Conservation (phyloP, 1,140 invertebrate species). For the Myzus persicae region DNA sequence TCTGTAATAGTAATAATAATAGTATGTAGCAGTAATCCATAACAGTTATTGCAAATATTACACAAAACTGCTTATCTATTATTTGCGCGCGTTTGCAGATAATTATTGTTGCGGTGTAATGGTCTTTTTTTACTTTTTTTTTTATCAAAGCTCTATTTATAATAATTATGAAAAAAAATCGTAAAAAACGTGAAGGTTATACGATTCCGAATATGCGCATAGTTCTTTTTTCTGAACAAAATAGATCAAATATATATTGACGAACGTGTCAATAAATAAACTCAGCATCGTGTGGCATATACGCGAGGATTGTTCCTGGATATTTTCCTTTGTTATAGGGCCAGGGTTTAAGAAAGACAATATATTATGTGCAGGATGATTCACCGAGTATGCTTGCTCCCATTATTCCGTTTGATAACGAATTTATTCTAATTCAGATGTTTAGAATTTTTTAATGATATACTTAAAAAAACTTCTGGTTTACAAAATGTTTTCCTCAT, state of each 20-base stretch:
- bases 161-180: background rate
- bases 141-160: background rate
- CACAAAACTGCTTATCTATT: background rate
- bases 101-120: background rate
- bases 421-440: too few relatives aligned
- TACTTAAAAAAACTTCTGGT: too few relatives aligned
- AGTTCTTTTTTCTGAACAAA: background rate
- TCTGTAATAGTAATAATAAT: too few relatives aligned
- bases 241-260: background rate
- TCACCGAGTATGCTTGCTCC: too few relatives aligned
- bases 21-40: background rate
- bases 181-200: background rate
- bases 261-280: background rate
- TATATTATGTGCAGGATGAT: too few relatives aligned
- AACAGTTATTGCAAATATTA: background rate
- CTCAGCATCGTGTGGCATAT: background rate
- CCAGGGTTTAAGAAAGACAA: background rate
- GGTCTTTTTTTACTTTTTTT: background rate
- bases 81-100: background rate
- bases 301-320: background rate
- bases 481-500: too few relatives aligned
- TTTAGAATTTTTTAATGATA: too few relatives aligned
- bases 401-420: too few relatives aligned
- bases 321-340: background rate
- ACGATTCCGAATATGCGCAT: background rate